Percentiles rank a stretch among this genome's conserved stretches.
Evolutionary conservation across 1,140 invertebrate genomes (phyloP).

Genomic region (Neodiprion fabricii): DNA sequence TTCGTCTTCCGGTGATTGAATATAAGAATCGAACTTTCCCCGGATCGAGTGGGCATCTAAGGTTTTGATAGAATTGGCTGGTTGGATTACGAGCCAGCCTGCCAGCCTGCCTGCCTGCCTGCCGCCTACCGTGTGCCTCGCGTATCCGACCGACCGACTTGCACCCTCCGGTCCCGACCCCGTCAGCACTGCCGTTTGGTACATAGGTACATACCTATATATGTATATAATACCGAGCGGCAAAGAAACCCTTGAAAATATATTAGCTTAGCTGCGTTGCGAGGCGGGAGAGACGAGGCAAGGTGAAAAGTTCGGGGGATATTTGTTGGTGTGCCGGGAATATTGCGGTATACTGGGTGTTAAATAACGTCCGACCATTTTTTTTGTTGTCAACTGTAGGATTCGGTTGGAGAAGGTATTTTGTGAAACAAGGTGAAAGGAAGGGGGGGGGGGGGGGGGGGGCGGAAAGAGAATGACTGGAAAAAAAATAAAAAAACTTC

Average conservation of each 20-base stretch:
- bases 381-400: not conserved
- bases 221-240: no score
- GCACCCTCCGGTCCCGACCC: no score
- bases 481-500: not conserved
- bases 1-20: not conserved
- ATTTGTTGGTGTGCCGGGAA: not conserved
- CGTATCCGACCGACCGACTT: no score
- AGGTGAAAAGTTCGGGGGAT: not conserved
- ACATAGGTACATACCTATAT: no score
- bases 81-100: conserved; percentile 1
- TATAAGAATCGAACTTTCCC: not conserved
- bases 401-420: no score
- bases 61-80: conserved; percentile 14
- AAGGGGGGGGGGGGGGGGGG: no score
- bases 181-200: no score
- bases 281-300: not conserved
- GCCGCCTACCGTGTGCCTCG: no score
- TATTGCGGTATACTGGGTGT: not conserved
- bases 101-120: no score
- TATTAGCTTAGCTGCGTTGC: not conserved
- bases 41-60: conserved; percentile 6
- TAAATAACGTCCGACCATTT: not conserved
- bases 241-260: not conserved
- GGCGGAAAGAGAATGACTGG: no score
- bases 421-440: no score